These are phyloP conservation scores for Caenorhabditis sp. DNA, from an alignment of 2,888 invertebrate genomes.

Conservation along the genomic window DNA sequence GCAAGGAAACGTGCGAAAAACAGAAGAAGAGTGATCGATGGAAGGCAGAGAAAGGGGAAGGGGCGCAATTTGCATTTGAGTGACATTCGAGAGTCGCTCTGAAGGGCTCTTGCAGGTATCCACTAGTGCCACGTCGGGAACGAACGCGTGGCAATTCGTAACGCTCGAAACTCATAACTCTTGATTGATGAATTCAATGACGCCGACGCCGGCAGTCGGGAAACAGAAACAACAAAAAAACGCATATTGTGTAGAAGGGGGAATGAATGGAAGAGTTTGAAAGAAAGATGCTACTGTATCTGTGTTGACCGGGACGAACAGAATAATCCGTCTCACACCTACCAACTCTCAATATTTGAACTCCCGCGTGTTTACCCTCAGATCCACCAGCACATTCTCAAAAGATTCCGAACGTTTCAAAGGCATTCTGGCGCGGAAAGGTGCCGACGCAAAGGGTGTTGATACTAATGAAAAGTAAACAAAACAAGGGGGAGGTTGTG, in stretches of 20 bases:
- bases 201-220: no score
- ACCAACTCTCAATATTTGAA: conserved; percentile 32
- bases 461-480: conserved; percentile 50
- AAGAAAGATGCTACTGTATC: no score
- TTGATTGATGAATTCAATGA: no score
- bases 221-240: no score
- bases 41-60: neutral
- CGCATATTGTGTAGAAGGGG: no score
- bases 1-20: conserved; percentile 21
- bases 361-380: conserved; percentile 9
- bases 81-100: conserved; percentile 17
- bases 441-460: conserved; percentile 2
- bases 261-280: no score
- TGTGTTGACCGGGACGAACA: no score
- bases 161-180: conserved; percentile 13
- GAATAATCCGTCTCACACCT: conserved; percentile 5
- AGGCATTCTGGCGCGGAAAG: neutral
- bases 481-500: conserved; percentile 7
- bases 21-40: conserved; percentile 6
- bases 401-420: conserved; percentile 35
- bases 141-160: neutral
- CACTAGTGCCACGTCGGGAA: neutral
- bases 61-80: conserved; percentile 32
- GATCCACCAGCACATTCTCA: conserved; percentile 22
- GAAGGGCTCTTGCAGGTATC: conserved; percentile 1